Evolutionary conservation across 2,113 vertebrate genomes (phyloP), one percentile per base, ranked within the genome.

Genomic region (Serilophus lunatus): DNA sequence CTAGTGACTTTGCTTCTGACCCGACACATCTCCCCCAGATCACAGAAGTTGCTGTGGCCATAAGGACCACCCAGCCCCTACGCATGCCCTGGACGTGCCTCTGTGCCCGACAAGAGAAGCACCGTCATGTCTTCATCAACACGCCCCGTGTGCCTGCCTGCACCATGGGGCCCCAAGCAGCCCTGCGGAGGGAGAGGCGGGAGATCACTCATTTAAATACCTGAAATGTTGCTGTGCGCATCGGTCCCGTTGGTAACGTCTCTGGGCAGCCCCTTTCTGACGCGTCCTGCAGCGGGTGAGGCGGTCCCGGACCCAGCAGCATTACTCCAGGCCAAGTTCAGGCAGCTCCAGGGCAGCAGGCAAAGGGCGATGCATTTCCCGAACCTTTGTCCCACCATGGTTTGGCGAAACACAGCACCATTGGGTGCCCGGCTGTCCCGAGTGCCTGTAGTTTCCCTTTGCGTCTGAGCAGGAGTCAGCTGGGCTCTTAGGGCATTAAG

Each of bases 401-500:
- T 57, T 36, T 24, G 31, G 69, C 36, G 45, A 69, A 89, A 26
- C 19, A 3, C 56, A 36, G 49, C 92, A 75, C 91, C 8, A 3
- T 10, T 6, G 7, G 45, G 33, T n/a, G 64, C 42, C 51, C 0
- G 1, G 65, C 51, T 0, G 31, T 44, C 36, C 74, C 1, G 6
- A 61, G 26, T 18, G 86, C 76, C 84, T 50, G 70, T 16, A 0
- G 17, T 75, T 81, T 82, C 82, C 76, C 81, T 92, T 83, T 47
- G 77, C 54, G 88, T 42, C 91, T 75, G 85, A 81, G 71, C 78
- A 18, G 83, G 45, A 79, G 33, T 91, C 87, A 96, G 97, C 95
- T 94, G 94, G 90, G 82, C 75, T 95, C 94, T 95, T 90, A 95
- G 70, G 80, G 81, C 88, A 8, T 89, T 96, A 97, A 96, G 95